Evolutionary conservation across 2,113 vertebrate species (phyloP).

Genomic region (Calyptomena viridis): DNA sequence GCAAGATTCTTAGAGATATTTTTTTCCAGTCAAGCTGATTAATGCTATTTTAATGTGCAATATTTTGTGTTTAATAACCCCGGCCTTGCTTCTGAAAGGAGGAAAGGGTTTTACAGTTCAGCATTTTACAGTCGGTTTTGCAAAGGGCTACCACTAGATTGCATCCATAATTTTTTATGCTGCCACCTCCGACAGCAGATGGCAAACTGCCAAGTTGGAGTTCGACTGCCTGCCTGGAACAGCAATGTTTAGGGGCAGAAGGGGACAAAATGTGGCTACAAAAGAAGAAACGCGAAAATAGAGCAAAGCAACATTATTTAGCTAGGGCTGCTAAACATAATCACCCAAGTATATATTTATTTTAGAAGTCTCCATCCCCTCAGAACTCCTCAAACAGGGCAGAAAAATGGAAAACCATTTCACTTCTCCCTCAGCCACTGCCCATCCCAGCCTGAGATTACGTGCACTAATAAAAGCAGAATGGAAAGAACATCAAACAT

Average conservation of each 20-base stretch:
- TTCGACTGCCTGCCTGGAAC: neutral
- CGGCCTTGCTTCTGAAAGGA: conserved; percentile 2
- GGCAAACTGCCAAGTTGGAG: neutral
- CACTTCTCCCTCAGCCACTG: neutral
- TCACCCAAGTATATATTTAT: neutral
- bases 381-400: neutral
- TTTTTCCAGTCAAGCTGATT: conserved; percentile 17
- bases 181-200: neutral
- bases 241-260: neutral
- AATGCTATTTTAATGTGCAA: conserved; percentile 28
- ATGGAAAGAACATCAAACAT: neutral
- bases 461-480: neutral
- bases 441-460: neutral
- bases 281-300: neutral
- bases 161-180: conserved; percentile 33
- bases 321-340: neutral
- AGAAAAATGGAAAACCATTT: neutral
- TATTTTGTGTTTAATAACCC: conserved; percentile 49
- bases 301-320: neutral
- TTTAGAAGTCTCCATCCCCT: neutral
- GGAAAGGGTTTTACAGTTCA: conserved; percentile 34
- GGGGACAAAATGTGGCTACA: neutral
- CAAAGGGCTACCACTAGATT: conserved; percentile 21
- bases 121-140: conserved; percentile 17
- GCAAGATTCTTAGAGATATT: neutral